Evolutionary conservation across 2,113 vertebrate genomes (phyloP).

Genomic region (Myotis lucifugus): DNA sequence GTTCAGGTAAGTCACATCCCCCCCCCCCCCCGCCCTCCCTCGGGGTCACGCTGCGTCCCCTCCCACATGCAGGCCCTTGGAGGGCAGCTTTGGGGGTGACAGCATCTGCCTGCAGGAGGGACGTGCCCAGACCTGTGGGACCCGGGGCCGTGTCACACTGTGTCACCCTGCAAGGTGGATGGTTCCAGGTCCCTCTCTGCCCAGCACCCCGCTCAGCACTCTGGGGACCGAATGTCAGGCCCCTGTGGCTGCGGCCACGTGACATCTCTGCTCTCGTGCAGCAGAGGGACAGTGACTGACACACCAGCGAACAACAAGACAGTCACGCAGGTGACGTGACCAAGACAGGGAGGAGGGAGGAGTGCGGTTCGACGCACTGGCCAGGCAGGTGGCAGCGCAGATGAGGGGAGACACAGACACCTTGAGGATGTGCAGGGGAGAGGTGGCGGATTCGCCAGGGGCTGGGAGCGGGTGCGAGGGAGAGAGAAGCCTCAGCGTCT

Average conservation of each 20-base stretch:
- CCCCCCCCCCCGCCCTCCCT: neutral
- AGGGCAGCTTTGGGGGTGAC: neutral
- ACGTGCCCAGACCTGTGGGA: accelerated
- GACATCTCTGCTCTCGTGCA: neutral
- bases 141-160: no score
- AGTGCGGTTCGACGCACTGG: no score
- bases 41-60: accelerated
- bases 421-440: accelerated
- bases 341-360: accelerated
- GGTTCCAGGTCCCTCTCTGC: accelerated
- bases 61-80: accelerated
- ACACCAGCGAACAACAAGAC: neutral
- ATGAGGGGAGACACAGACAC: accelerated
- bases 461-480: accelerated
- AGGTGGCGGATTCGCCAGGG: neutral
- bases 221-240: neutral
- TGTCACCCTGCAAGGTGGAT: accelerated
- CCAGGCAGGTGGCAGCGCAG: no score
- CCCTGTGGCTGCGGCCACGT: neutral
- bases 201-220: accelerated
- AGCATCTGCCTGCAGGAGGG: accelerated
- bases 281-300: neutral
- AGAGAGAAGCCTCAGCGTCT: accelerated
- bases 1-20: accelerated
- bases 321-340: accelerated